phyloP scores from a whole-genome alignment of 1,140 invertebrate species.

The Drosophila nigromelanica region DNA sequence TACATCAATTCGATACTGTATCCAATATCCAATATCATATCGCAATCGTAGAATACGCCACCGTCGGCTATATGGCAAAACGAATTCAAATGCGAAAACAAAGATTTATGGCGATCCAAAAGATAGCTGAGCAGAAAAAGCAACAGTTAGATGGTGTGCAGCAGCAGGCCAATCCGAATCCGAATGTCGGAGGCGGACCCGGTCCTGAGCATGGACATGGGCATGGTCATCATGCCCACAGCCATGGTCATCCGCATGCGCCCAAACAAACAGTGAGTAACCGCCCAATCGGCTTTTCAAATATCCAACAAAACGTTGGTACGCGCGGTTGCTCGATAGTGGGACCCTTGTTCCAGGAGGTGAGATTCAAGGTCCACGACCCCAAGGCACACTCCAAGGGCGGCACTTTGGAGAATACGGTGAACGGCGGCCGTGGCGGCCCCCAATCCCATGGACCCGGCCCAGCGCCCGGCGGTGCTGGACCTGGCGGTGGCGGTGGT shows the following conservation, averaged over 20 bases:
- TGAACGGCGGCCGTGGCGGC: constrained; percentile 90
- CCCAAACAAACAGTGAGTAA: constrained; percentile 84
- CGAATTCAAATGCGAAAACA: constrained; percentile 97
- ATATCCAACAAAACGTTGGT: constrained; percentile 84
- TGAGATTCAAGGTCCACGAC: constrained; percentile 96
- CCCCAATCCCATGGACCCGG: constrained; percentile 84
- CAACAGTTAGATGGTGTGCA: constrained; percentile 88
- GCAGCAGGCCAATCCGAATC: constrained; percentile 85
- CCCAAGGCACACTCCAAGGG: constrained; percentile 96
- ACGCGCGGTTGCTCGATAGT: constrained; percentile 88
- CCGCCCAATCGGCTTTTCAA: constrained; percentile 84
- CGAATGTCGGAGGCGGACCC: constrained; percentile 76
- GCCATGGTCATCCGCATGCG: constrained; percentile 84
- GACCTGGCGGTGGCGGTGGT: constrained; percentile 85
- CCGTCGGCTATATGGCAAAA: constrained; percentile 97
- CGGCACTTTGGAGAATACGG: constrained; percentile 94
- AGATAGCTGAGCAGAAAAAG: constrained; percentile 95
- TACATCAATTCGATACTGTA: constrained; percentile 63
- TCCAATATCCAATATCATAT: constrained; percentile 61
- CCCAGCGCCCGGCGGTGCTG: constrained; percentile 65
- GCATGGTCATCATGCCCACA: constrained; percentile 84
- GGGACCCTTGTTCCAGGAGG: constrained; percentile 93
- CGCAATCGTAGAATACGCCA: constrained; percentile 92
- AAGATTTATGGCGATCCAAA: constrained; percentile 93
- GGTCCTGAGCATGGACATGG: constrained; percentile 84